A percentile compares a stretch with the other conserved stretches of the same genome.
Conservation (phyloP, 2,113 vertebrate genomes). For the Erythrocercus mccallii region DNA sequence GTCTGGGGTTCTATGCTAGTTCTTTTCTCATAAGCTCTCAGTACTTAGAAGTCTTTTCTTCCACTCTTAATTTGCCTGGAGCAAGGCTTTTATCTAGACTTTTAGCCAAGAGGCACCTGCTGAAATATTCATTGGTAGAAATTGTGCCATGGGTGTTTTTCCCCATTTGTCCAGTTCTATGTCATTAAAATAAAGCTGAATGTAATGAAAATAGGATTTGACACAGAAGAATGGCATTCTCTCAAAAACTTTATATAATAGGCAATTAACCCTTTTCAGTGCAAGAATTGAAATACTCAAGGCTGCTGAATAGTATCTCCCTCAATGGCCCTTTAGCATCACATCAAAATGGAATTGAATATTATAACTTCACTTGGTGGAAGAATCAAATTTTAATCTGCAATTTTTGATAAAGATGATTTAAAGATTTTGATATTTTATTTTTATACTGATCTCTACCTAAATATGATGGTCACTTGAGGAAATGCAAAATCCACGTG, state of each 20-base stretch:
- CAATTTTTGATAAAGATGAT: background rate
- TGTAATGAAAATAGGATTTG: conserved; percentile 65
- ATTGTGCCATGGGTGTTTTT: conserved; percentile 78
- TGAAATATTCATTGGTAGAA: conserved; percentile 82
- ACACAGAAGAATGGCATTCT: conserved; percentile 50
- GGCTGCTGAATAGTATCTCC: background rate
- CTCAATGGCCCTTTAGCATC: background rate
- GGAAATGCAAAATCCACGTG: background rate
- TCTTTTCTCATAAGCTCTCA: conserved; percentile 66
- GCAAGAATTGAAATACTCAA: background rate
- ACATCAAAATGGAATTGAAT: background rate
- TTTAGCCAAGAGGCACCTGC: conserved; percentile 82
- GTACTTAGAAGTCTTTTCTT: conserved; percentile 75
- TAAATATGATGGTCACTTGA: background rate
- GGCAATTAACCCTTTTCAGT: conserved; percentile 64
- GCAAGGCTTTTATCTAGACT: conserved; percentile 81
- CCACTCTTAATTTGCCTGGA: conserved; percentile 77
- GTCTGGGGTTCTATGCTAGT: conserved; percentile 44
- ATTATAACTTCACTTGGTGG: background rate
- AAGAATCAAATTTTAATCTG: background rate
- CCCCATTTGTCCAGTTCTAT: conserved; percentile 75
- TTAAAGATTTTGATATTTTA: background rate
- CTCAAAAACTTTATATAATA: conserved; percentile 62
- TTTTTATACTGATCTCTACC: background rate
- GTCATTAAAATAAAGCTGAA: conserved; percentile 70